Percentiles rank a stretch among this genome's conserved stretches.
These are phyloP conservation scores for Melanotaenia duboulayi DNA, from an alignment of 2,113 vertebrate genomes.

Conservation along the genomic window DNA sequence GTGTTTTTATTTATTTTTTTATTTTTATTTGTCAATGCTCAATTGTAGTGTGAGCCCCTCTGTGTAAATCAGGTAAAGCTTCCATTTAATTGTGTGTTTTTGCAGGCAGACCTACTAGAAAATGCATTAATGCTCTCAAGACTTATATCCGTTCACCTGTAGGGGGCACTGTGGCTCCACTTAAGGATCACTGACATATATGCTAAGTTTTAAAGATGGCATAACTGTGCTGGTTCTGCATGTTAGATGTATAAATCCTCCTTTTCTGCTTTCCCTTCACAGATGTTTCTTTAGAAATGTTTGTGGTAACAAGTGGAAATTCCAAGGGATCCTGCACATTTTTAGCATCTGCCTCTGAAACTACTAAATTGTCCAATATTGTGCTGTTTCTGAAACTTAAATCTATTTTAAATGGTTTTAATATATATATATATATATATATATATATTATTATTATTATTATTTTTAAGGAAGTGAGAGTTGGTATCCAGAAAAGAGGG, in stretches of 20 bases:
- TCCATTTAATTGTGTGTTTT: slow-evolving; percentile 9
- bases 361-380: slow-evolving; percentile 21
- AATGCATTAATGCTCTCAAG: neutral
- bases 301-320: slow-evolving; percentile 76
- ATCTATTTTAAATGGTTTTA: slow-evolving; percentile 20
- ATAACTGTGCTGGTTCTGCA: slow-evolving; percentile 55
- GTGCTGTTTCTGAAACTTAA: slow-evolving; percentile 27
- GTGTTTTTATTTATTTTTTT: neutral
- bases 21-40: no score
- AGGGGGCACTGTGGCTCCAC: slow-evolving; percentile 91
- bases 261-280: slow-evolving; percentile 38
- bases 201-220: slow-evolving; percentile 46
- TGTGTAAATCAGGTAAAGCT: slow-evolving; percentile 14
- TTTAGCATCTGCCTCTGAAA: slow-evolving; percentile 37
- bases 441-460: neutral
- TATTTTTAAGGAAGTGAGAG: slow-evolving; percentile 1
- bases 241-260: slow-evolving; percentile 66
- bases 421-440: no score
- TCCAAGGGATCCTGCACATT: slow-evolving; percentile 71
- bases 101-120: slow-evolving; percentile 9
- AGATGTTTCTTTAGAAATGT: slow-evolving; percentile 73
- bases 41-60: neutral
- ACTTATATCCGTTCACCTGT: slow-evolving; percentile 65
- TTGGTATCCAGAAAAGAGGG: slow-evolving; percentile 19
- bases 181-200: neutral